These are phyloP conservation scores for Zaprionus inermis DNA, from an alignment of 1,140 invertebrate species.

Conservation along the genomic window DNA sequence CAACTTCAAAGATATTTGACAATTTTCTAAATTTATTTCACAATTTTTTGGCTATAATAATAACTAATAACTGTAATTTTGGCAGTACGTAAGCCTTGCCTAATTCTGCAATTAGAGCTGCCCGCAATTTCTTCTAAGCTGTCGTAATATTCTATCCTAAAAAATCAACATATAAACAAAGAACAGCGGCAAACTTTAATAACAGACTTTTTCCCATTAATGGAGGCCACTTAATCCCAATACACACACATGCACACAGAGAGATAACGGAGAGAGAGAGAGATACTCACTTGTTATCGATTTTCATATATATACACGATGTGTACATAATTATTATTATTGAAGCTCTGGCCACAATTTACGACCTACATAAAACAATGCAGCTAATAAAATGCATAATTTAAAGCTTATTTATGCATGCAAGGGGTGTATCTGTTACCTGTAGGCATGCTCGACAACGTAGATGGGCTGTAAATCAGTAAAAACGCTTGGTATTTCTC, in stretches of 20 bases:
- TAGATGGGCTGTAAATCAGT: background rate
- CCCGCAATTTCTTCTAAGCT: constrained; percentile 33
- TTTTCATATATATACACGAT: constrained; percentile 34
- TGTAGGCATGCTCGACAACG: background rate
- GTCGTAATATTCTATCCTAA: no score
- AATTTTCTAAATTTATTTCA: background rate
- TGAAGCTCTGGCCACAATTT: constrained; percentile 55
- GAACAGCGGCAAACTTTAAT: background rate
- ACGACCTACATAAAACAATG: constrained; percentile 75
- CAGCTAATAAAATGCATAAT: constrained; percentile 77
- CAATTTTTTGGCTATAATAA: background rate
- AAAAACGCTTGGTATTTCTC: background rate
- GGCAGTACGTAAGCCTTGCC: background rate
- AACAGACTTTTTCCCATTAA: constrained; percentile 9
- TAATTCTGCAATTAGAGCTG: constrained; percentile 41
- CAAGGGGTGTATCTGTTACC: constrained; percentile 3
- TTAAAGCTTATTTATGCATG: constrained; percentile 47
- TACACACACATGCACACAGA: background rate
- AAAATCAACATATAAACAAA: background rate
- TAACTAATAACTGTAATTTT: background rate
- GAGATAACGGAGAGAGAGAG: no score
- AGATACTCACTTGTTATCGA: constrained; percentile 16
- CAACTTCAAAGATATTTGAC: background rate
- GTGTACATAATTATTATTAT: constrained; percentile 16
- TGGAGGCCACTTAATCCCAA: constrained; percentile 24